Evolutionary conservation across 92 coral and sea anemone genomes (phyloP).

Genomic region (Phymanthus crucifer): DNA sequence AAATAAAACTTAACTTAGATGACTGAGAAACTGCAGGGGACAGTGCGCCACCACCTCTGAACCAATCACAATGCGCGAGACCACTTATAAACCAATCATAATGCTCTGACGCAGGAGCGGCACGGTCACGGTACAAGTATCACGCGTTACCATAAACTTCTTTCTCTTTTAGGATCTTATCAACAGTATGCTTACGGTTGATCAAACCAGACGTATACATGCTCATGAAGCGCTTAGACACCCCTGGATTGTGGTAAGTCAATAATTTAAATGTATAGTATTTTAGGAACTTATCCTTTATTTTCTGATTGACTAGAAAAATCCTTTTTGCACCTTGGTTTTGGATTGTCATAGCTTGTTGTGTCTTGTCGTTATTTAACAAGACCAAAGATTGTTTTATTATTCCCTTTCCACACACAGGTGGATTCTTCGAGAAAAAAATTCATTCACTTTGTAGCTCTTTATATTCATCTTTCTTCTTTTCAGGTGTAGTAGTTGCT

Average conservation of each 20-base stretch:
- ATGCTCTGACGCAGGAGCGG: not conserved
- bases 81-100: not conserved
- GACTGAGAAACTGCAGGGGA: not conserved
- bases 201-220: conserved; percentile 73
- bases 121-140: not conserved
- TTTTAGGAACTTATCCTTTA: not conserved
- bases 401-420: no score
- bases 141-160: not conserved
- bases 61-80: not conserved
- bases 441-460: no score
- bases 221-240: conserved; percentile 82
- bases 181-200: conserved; percentile 88
- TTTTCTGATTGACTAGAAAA: not conserved
- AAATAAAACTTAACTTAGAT: no score
- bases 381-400: no score
- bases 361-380: no score
- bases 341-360: not conserved
- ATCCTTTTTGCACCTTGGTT: not conserved
- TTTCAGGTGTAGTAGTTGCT: no score
- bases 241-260: conserved; percentile 89
- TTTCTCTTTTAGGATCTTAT: conserved; percentile 66
- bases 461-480: no score
- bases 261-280: not conserved
- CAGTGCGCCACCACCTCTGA: no score
- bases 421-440: no score